Percentiles rank a stretch among this genome's conserved stretches.
These are phyloP conservation scores for Rhyzopertha dominica DNA, from an alignment of 1,140 invertebrate genomes.

Conservation along the genomic window DNA sequence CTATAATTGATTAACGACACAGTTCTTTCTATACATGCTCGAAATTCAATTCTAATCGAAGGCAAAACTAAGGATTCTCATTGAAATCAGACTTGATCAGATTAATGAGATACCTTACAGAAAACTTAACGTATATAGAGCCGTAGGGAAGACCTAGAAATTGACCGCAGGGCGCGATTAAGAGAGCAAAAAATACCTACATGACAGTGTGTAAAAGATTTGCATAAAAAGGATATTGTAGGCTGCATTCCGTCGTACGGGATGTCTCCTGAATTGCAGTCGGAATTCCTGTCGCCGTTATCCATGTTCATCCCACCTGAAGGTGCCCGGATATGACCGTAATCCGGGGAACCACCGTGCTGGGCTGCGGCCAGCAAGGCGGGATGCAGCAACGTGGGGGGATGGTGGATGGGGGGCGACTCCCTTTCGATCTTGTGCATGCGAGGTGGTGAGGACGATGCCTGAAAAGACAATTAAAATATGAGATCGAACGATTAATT, in stretches of 20 bases:
- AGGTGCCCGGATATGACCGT: constrained; percentile 59
- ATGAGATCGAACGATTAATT: constrained; percentile 9
- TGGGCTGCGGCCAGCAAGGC: constrained; percentile 73
- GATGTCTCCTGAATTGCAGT: constrained; percentile 83
- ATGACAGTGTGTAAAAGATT: constrained; percentile 39
- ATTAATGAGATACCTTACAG: constrained; percentile 14
- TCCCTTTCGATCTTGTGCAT: constrained; percentile 65
- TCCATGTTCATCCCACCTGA: constrained; percentile 57
- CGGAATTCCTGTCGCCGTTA: constrained; percentile 74
- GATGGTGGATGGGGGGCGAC: constrained; percentile 73
- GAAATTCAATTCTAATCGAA: too few relatives aligned
- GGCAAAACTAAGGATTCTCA: constrained; percentile 22
- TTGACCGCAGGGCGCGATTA: neutral
- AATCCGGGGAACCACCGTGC: constrained; percentile 69
- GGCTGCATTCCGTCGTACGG: constrained; percentile 85
- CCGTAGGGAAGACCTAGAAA: too few relatives aligned
- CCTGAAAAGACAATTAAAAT: constrained; percentile 43
- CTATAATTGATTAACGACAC: too few relatives aligned
- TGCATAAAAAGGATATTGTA: constrained; percentile 87
- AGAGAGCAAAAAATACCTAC: constrained; percentile 20
- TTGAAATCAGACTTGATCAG: constrained; percentile 11
- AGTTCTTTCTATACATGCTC: too few relatives aligned
- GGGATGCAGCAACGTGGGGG: constrained; percentile 71
- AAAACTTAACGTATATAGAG: constrained; percentile 12
- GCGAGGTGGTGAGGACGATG: constrained; percentile 49